A percentile compares a stretch with the other conserved stretches of the same genome.
These are phyloP conservation scores for Crematogaster levior DNA, from an alignment of 2,888 invertebrate species.

Conservation along the genomic window DNA sequence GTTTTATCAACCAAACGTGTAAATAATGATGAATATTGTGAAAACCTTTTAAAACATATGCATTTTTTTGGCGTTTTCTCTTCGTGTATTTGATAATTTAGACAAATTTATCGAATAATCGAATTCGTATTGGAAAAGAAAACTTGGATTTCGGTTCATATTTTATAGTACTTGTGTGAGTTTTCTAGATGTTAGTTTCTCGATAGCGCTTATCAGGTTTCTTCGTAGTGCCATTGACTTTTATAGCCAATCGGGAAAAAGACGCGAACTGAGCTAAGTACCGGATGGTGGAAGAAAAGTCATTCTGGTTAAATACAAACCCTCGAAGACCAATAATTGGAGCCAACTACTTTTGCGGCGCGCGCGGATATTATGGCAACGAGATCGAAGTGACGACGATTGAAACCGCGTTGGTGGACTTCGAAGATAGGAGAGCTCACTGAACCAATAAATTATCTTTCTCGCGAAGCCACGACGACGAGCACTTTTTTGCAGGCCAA, in stretches of 20 bases:
- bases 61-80: neutral
- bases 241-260: conserved; percentile 48
- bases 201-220: neutral
- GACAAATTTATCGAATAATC: neutral
- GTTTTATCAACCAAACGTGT: neutral
- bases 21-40: neutral
- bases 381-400: conserved; percentile 47
- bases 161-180: neutral
- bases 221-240: conserved; percentile 2
- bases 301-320: conserved; percentile 61
- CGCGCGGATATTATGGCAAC: conserved; percentile 57
- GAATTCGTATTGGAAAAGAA: neutral
- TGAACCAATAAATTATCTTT: conserved; percentile 74
- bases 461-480: conserved; percentile 46
- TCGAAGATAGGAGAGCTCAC: conserved; percentile 61
- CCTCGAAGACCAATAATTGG: conserved; percentile 70
- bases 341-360: conserved; percentile 55
- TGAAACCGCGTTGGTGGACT: conserved; percentile 61
- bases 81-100: neutral
- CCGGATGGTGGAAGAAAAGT: conserved; percentile 16
- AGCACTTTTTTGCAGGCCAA: conserved; percentile 60
- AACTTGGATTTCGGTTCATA: neutral
- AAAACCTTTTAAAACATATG: no score
- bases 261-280: conserved; percentile 31
- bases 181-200: neutral